Base-by-base conservation (phyloP, 2,888 invertebrate species). In the Sinhomidia bicolor region DNA sequence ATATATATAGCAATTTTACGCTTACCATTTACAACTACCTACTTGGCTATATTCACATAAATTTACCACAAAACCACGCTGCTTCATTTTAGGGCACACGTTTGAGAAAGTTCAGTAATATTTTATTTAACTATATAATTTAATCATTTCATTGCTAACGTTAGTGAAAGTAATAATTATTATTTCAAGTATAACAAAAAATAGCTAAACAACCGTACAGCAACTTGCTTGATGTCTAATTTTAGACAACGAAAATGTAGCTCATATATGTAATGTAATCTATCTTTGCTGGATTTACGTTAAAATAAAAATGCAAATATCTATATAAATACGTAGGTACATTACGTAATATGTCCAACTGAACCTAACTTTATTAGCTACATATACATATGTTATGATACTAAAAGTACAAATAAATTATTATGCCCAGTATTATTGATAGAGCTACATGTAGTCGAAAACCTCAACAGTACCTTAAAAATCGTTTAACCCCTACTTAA, bases 41-140 rank as follows among this genome's bases (percentile, higher is more conserved):
- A 9, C 60, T 20, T 44, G 14, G 14, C n/a, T n/a, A 78, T 54
- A 36, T 54, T 54, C 51, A 54, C 78, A 51, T 51, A 17, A 54
- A 79, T 79, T 88, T 68, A 78, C 78, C 57, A 62, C 36, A 51
- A 80, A 80, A 65, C 29, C 29, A 60, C 74, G 80, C 85, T 80
- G 71, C 84, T 29, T 88, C 84, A 41, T 36, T 80, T 85, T 90
- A 90, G 90, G 90, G 90, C 90, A 90, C 90, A 87, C 84, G 87
- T 90, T 90, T 86, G 74, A 87, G 90, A 90, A 89, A 89, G 90
- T 90, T 89, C 89, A 90, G 89, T 86, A 89, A 85, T 78, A 76
- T 74, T n/a, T n/a, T n/a, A n/a, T n/a, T n/a, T n/a, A n/a, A n/a
- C 41, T 2, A n/a, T 54, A 32, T 68, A 36, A 36, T 26, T 79